These are phyloP conservation scores for Psilopsiagon aymara DNA, from an alignment of 2,113 vertebrate species.

Conservation along the genomic window DNA sequence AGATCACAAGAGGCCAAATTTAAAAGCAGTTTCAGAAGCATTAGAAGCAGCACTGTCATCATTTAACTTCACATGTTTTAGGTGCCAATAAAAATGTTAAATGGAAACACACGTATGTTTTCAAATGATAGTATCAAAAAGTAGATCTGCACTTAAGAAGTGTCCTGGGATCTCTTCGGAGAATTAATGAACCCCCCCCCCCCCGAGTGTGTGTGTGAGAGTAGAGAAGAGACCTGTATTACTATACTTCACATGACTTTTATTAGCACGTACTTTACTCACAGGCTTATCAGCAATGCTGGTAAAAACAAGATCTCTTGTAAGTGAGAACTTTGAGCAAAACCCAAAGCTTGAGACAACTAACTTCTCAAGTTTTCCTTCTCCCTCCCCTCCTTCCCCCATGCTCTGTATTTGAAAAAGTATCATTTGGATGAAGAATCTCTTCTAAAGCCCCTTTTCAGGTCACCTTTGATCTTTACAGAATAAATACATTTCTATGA, in stretches of 20 bases:
- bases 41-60: neutral
- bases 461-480: neutral
- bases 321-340: neutral
- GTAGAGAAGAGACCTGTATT: neutral
- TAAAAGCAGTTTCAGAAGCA: neutral
- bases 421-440: neutral
- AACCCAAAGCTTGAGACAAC: neutral
- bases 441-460: neutral
- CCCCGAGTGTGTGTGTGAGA: neutral
- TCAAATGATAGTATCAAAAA: neutral
- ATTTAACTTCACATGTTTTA: neutral
- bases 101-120: neutral
- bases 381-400: accelerated
- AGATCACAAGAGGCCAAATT: neutral
- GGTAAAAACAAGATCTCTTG: neutral
- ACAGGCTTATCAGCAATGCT: neutral
- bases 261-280: neutral
- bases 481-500: neutral
- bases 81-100: neutral
- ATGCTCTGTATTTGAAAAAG: neutral
- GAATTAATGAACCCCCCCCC: neutral
- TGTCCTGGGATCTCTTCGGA: neutral
- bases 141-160: neutral
- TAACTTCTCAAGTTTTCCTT: neutral
- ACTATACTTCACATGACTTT: neutral